Evolutionary conservation across 2,888 invertebrate genomes (phyloP), one percentile per base, ranked within the genome.

Genomic region (Bellardia bayeri): DNA sequence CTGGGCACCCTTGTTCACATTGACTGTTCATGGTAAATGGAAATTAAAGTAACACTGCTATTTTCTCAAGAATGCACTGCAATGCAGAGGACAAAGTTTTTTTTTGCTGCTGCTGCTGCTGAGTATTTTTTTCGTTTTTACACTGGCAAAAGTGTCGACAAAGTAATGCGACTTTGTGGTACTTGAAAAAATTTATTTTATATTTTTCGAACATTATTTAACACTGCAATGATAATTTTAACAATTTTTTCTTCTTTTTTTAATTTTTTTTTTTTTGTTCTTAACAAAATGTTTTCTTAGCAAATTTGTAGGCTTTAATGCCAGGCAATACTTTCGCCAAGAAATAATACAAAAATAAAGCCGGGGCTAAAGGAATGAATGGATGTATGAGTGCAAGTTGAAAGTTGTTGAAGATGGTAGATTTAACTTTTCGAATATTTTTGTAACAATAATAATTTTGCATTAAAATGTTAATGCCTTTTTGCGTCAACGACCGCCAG

Each of bases 31-130:
- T 78, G 80, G 85, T 82, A 85, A 87, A 87, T 85, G 82, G 82
- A 87, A 85, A 87, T 87, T 87, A 85, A 87, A 87, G 82, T 76
- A 85, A 85, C 78, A 85, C 75, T 56, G 82, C 74, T 74, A 86
- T 81, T 85, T 85, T 85, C 87, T 87, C 87, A 87, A 87, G 85
- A 87, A 87, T 85, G 82, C 87, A 87, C 87, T 87, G 87, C 87
- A 87, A 69, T 87, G 87, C 87, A 87, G 87, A 87, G 87, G 87
- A 87, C 85, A 87, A 87, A 87, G 79, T 87, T 87, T 87, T 85
- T 68, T 74, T 23, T 23, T 23, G 0, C 1, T 23, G 23, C 23
- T 23, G 23, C 23, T 23, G 3, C 37, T 54, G 0, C 7, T 23
- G 11, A 56, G 13, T 37, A 1, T 63, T 74, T 71, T 56, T 69